A percentile compares a stretch with the other conserved stretches of the same genome.
These are phyloP conservation scores for Crematogaster levior DNA, from an alignment of 2,888 invertebrate species.

Conservation along the genomic window DNA sequence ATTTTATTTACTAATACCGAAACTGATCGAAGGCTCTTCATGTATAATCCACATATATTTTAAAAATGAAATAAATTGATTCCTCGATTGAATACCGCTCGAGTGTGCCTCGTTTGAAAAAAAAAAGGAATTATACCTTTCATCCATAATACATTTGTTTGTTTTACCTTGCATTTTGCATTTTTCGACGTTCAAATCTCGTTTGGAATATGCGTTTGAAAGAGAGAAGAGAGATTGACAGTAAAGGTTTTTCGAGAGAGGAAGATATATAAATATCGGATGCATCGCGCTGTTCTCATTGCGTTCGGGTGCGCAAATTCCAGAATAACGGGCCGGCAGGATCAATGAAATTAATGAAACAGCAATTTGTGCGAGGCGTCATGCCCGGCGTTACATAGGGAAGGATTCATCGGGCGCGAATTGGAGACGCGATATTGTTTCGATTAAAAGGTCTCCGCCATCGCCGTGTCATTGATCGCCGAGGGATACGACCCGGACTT, in stretches of 20 bases:
- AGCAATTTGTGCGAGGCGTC: constrained; percentile 45
- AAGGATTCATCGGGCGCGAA: neutral
- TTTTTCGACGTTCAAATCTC: neutral
- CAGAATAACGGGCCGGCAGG: constrained; percentile 16
- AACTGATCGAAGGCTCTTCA: neutral
- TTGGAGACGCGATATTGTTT: constrained; percentile 37
- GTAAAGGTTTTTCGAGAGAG: neutral
- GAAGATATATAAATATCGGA: too few species aligned
- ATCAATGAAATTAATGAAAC: constrained; percentile 56
- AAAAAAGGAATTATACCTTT: neutral
- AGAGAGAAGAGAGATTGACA: neutral
- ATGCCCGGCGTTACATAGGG: neutral
- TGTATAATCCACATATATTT: neutral
- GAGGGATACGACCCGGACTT: neutral
- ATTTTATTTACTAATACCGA: neutral
- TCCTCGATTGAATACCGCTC: neutral
- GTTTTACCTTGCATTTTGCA: neutral
- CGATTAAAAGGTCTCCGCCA: constrained; percentile 19
- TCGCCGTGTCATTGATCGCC: constrained; percentile 24
- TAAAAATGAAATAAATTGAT: neutral
- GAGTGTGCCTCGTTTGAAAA: neutral
- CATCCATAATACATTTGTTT: neutral
- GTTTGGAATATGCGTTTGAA: constrained; percentile 1
- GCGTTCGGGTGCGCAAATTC: constrained; percentile 20
- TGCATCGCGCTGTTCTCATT: neutral